These are phyloP conservation scores for Peromyscus eremicus DNA, from an alignment of 2,797 vertebrate genomes.

Conservation along the genomic window DNA sequence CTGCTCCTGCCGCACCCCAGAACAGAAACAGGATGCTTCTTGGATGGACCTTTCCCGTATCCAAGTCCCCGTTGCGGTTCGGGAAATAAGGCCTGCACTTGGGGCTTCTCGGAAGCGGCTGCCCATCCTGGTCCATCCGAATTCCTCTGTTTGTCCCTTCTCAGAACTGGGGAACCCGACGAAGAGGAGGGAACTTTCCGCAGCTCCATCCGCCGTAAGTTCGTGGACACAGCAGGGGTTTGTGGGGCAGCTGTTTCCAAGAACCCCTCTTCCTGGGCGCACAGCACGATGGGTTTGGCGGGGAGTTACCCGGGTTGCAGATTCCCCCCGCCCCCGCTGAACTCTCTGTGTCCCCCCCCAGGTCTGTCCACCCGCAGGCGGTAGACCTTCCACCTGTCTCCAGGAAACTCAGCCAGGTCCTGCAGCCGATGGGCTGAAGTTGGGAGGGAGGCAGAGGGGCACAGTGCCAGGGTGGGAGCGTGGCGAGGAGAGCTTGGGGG, in stretches of 20 bases:
- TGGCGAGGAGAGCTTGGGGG: not conserved
- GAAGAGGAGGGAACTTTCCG: conserved; percentile 88
- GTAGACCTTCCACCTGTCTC: conserved; percentile 71
- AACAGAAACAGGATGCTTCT: not conserved
- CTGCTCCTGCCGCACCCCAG: not conserved
- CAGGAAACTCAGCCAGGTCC: conserved; percentile 60
- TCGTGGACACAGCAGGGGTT: not conserved
- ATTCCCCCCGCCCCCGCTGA: not conserved
- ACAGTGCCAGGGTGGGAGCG: not conserved
- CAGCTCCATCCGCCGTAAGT: conserved; percentile 89
- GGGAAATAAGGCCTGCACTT: not conserved
- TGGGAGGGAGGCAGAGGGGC: not conserved
- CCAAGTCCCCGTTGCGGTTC: not conserved
- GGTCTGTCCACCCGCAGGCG: conserved; percentile 80
- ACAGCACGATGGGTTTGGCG: not conserved
- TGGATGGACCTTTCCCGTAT: not conserved
- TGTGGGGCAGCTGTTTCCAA: not conserved
- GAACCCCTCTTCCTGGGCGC: not conserved
- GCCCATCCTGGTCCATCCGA: not conserved
- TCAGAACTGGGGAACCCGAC: conserved; percentile 88
- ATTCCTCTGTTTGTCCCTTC: not conserved
- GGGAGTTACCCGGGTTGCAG: not conserved
- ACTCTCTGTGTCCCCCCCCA: conserved; percentile 40
- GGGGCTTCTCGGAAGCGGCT: not conserved
- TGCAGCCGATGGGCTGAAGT: not conserved